phyloP scores from a whole-genome alignment of 2,888 invertebrate genomes.

The Xanthorhoe spadicearia region DNA sequence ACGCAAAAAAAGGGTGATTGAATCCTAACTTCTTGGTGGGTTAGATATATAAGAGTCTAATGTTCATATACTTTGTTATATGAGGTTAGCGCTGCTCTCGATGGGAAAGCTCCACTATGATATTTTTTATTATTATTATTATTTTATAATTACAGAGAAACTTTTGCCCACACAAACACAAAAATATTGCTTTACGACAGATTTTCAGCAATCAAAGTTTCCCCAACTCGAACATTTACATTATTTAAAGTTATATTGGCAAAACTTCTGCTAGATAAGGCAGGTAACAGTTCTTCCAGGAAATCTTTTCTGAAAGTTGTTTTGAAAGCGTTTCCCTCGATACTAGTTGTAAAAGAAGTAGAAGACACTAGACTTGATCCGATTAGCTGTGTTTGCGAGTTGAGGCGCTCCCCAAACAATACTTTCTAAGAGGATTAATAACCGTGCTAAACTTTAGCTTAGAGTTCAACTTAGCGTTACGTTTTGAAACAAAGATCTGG shows the following conservation, averaged over 20 bases:
- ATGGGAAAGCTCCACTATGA: too few species aligned
- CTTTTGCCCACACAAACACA: too few species aligned
- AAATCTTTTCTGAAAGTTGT: conserved; percentile 47
- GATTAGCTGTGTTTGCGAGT: conserved; percentile 47
- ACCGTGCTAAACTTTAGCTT: conserved; percentile 21
- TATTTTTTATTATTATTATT: too few species aligned
- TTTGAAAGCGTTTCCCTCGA: conserved; percentile 24
- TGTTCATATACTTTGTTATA: too few species aligned
- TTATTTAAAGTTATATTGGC: conserved; percentile 10
- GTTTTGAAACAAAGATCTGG: conserved; percentile 3
- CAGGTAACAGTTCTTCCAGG: conserved; percentile 8
- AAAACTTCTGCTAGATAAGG: conserved; percentile 11
- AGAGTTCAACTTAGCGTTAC: not conserved
- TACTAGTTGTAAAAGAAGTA: conserved; percentile 18
- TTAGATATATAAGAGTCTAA: too few species aligned
- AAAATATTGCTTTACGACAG: not conserved
- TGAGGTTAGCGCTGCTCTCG: too few species aligned
- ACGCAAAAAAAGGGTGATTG: too few species aligned
- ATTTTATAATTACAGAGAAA: too few species aligned
- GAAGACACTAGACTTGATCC: conserved; percentile 43
- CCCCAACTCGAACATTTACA: conserved; percentile 17
- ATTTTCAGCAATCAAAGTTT: conserved; percentile 3
- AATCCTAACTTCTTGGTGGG: too few species aligned
- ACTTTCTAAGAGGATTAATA: conserved; percentile 44
- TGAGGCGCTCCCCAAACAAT: conserved; percentile 41